Evolutionary conservation across 2,113 vertebrate genomes (phyloP), one percentile per base, ranked within the genome.

Genomic region (Sturnira hondurensis): DNA sequence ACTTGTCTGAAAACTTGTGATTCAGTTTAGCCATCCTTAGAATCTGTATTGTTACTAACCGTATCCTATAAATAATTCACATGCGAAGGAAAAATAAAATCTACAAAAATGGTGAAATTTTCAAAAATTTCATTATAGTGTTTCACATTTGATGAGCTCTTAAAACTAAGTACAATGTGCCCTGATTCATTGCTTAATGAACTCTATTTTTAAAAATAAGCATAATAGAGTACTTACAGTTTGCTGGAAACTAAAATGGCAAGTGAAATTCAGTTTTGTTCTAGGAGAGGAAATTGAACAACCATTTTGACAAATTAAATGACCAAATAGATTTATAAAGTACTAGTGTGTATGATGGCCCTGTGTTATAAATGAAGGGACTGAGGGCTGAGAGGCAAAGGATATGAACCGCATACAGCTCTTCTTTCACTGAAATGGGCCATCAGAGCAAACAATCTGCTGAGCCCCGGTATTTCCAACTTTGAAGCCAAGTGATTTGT

Each of bases 1-100:
- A 85, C 80, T 94, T 97, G 76, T 96, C 68, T 95, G 50, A 84
- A 91, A 91, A 92, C 68, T 89, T 93, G 54, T 88, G 73, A 68
- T 81, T 95, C 28, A 38, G 19, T 87, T 81, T 85, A 88, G 76
- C 87, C 74, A 91, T 73, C n/a, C 41, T 92, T 70, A 84, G 41
- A 93, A 28, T 90, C 86, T 90, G 74, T 71, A 82, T 88, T 45
- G 76, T 92, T 47, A 63, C 26, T 82, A 86, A 82, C 5, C 82
- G 26, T 82, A 91, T 74, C 71, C 63, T 68, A 96, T 95, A 97
- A 95, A 96, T 96, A 93, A 92, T 95, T 96, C 43, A 92, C 63
- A 77, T 84, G 13, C 67, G 47, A 67, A 63, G 4, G 24, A 95
- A 95, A 92, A 20, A 92, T 12, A 96, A 41, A 95, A 93, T 65